phyloP scores from a whole-genome alignment of 2,888 invertebrate species.

The Cremastinae sp. region DNA sequence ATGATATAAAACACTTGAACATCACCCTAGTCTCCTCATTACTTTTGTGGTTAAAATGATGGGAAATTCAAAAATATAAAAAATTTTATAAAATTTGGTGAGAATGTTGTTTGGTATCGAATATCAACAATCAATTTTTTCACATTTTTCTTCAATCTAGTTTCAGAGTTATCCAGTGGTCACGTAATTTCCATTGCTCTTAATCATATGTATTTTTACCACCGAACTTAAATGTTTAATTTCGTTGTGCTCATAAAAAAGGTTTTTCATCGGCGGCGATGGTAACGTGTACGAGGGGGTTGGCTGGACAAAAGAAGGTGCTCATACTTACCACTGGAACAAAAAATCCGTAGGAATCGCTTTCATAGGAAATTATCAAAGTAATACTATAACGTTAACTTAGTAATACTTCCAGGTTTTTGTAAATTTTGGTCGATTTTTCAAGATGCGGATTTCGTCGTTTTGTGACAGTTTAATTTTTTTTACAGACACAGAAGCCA shows the following conservation, averaged over 20 bases:
- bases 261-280: conserved; percentile 85
- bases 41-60: no score
- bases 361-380: conserved; percentile 81
- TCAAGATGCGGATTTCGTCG: not conserved
- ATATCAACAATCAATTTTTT: no score
- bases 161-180: no score
- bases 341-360: conserved; percentile 84
- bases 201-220: not conserved
- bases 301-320: conserved; percentile 84
- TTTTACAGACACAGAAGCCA: conserved; percentile 51
- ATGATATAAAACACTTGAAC: no score
- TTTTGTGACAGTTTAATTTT: not conserved
- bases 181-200: no score
- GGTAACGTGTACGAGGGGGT: conserved; percentile 85
- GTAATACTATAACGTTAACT: conserved; percentile 61
- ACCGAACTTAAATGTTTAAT: not conserved
- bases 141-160: no score
- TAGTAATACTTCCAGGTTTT: no score
- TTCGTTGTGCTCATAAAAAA: conserved; percentile 68
- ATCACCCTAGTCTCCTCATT: no score
- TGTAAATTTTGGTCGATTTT: no score
- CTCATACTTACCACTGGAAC: conserved; percentile 84
- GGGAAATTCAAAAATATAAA: no score
- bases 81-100: no score
- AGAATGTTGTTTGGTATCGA: no score